Evolutionary conservation across 2,888 invertebrate genomes (phyloP).

Genomic region (Torymus tubicola): DNA sequence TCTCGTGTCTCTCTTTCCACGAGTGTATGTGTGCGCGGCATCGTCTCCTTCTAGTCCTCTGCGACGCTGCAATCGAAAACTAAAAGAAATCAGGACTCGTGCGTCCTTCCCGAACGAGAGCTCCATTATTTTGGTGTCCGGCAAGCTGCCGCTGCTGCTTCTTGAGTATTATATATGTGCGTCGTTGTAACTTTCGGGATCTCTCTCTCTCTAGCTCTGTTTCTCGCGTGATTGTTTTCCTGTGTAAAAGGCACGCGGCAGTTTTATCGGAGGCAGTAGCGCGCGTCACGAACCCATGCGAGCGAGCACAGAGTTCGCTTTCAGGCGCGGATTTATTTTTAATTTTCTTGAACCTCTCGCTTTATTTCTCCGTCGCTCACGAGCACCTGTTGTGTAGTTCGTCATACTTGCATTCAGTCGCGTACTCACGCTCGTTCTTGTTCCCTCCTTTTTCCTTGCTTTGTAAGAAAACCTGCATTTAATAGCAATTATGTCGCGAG

Average conservation of each 20-base stretch:
- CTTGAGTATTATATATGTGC: neutral
- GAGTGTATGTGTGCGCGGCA: neutral
- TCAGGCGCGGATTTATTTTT: constrained; percentile 45
- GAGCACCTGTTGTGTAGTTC: constrained; percentile 53
- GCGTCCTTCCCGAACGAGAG: neutral
- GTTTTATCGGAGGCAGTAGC: neutral
- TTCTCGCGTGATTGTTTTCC: neutral
- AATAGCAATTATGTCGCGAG: no score
- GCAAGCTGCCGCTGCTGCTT: neutral
- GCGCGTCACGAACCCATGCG: no score
- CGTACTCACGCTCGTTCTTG: neutral
- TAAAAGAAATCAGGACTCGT: constrained; percentile 40
- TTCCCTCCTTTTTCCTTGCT: no score
- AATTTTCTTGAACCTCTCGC: constrained; percentile 28
- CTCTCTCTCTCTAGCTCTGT: neutral
- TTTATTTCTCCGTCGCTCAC: constrained; percentile 2
- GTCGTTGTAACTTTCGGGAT: neutral
- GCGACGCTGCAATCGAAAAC: constrained; percentile 41
- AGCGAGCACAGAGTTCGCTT: neutral
- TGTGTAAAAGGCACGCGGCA: no score
- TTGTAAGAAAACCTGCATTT: no score
- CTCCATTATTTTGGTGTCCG: constrained; percentile 51
- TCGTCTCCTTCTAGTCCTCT: neutral
- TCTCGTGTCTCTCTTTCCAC: constrained; percentile 10
- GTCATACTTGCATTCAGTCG: constrained; percentile 32